Percentiles rank a stretch among this genome's conserved stretches.
Evolutionary conservation across 2,113 vertebrate species (phyloP).

Genomic region (Solea senegalensis): DNA sequence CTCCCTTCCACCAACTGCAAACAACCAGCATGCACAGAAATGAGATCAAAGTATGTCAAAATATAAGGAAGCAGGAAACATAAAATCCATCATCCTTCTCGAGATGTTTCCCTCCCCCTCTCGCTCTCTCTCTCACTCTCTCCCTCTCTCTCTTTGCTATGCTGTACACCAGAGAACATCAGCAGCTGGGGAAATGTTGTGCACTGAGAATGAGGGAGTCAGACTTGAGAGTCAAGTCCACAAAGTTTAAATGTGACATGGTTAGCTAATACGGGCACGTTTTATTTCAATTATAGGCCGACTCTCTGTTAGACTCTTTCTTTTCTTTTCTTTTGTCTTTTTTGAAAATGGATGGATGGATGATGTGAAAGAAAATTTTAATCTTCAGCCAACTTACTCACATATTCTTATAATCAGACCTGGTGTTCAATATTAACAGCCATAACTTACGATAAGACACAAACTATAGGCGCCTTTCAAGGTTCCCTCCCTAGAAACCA

Average conservation of each 20-base stretch:
- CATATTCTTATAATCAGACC: too few species aligned
- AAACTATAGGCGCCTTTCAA: too few species aligned
- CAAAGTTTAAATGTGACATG: constrained; percentile 16
- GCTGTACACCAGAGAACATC: constrained; percentile 68
- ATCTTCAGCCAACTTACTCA: too few species aligned
- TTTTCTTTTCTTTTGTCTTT: too few species aligned
- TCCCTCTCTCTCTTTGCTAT: constrained; percentile 45
- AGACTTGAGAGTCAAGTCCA: constrained; percentile 18
- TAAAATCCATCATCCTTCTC: constrained; percentile 56
- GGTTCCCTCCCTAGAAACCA: too few species aligned
- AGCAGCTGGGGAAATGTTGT: constrained; percentile 52
- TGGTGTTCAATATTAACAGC: too few species aligned
- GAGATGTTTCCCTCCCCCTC: constrained; percentile 42
- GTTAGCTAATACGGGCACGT: not conserved
- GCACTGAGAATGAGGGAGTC: constrained; percentile 22
- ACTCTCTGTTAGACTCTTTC: too few species aligned
- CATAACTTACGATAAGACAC: too few species aligned
- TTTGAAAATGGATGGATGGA: too few species aligned
- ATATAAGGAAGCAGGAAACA: constrained; percentile 62
- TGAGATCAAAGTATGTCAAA: constrained; percentile 68
- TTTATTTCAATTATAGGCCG: too few species aligned
- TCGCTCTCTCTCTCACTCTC: constrained; percentile 13
- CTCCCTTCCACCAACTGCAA: constrained; percentile 49
- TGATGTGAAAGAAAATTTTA: too few species aligned
- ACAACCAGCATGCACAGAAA: constrained; percentile 61